Evolutionary conservation across 2,797 vertebrate genomes (phyloP).

Genomic region (Oreortyx pictus): DNA sequence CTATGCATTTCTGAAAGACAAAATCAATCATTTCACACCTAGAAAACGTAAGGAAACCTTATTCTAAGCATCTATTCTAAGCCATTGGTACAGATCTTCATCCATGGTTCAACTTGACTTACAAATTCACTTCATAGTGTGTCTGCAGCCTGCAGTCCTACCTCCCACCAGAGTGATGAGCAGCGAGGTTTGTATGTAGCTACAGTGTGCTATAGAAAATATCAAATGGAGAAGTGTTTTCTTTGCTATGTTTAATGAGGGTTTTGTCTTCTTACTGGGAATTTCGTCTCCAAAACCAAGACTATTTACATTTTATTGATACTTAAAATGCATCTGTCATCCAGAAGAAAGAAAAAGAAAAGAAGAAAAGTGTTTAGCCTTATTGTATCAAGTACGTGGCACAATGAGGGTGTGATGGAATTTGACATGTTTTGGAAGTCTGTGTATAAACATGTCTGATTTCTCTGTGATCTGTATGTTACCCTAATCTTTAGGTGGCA

Average conservation of each 20-base stretch:
- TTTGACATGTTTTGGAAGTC: background rate
- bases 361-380: background rate
- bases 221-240: background rate
- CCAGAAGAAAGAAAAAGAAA: background rate
- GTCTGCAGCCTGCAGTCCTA: background rate
- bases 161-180: background rate
- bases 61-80: background rate
- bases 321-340: background rate
- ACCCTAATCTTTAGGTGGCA: background rate
- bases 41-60: background rate
- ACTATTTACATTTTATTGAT: background rate
- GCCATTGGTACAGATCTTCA: background rate
- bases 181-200: background rate
- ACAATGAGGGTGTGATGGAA: background rate
- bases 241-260: background rate
- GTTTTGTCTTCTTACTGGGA: background rate
- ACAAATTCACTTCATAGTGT: background rate
- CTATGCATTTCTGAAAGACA: background rate
- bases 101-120: accelerated
- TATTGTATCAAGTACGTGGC: background rate
- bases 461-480: background rate
- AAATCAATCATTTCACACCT: background rate
- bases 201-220: background rate
- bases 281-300: background rate
- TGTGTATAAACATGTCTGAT: background rate